Evolutionary conservation across 2,888 invertebrate species (phyloP).

Genomic region (Therioaphis trifolii): DNA sequence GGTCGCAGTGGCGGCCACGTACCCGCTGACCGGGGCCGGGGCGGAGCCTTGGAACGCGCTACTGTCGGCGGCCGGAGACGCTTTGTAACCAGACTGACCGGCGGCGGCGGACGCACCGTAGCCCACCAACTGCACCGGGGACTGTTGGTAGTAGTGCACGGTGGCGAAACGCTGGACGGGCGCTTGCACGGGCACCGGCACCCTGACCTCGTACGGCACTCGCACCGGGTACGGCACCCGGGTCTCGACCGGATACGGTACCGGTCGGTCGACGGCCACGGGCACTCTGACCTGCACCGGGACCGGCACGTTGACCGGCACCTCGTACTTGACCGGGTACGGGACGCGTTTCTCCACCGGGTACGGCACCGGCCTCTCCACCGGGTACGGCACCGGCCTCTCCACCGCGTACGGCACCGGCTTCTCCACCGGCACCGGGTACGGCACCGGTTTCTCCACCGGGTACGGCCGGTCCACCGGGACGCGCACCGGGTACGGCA

Average conservation of each 20-base stretch:
- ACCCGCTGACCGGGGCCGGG: not conserved
- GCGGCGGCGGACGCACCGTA: not conserved
- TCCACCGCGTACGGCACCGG: conserved; percentile 79
- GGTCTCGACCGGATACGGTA: conserved; percentile 75
- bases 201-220: conserved; percentile 79
- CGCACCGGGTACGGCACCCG: conserved; percentile 74
- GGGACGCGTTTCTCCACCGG: conserved; percentile 74
- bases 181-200: conserved; percentile 82
- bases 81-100: not conserved
- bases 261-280: conserved; percentile 77
- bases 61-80: not conserved
- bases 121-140: not conserved
- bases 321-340: conserved; percentile 68
- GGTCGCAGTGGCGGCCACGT: not conserved
- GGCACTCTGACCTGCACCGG: conserved; percentile 69
- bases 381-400: conserved; percentile 77
- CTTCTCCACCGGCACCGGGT: conserved; percentile 81
- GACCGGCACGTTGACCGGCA: conserved; percentile 72
- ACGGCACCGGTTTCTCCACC: conserved; percentile 83
- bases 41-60: not conserved
- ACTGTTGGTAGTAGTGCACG: conserved; percentile 51
- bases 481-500: conserved; percentile 73
- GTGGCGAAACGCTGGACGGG: conserved; percentile 69
- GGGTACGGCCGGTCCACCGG: conserved; percentile 78
- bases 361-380: conserved; percentile 75